Evolutionary conservation across 2,888 invertebrate species (phyloP), one percentile per base, ranked within the genome.

Genomic region (Boloria euphrosyne): DNA sequence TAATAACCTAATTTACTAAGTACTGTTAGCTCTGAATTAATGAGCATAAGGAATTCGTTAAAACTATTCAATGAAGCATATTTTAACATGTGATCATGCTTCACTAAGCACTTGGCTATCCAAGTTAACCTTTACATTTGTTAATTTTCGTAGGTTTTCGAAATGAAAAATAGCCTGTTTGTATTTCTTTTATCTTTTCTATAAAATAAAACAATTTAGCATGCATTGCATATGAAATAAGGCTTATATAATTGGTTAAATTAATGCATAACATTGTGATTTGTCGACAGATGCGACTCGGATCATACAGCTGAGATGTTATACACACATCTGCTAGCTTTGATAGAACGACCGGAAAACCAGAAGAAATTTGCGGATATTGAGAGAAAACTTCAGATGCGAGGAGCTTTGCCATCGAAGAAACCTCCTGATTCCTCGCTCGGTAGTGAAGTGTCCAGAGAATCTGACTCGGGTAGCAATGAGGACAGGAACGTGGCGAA

Each of bases 241-340:
- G 1, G 10, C 31, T 10, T 38, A 10, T 31, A 7, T 31, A 10
- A 38, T 10, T 10, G 10, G 3, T 38, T 38, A 38, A 38, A 38
- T 10, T 38, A 38, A 27, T n/a, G 6, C 3, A n/a, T 43, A 0
- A 18, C 7, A 44, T 46, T 16, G 22, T n/a, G 13, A 13, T 54
- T 77, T 10, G 50, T 65, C 68, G 46, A 69, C 89, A 92, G 92
- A 86, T 98, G 97, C 85, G 99, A 99, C 86, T 97, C 97, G 13
- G 95, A 97, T 72, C 96, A 97, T 81, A 99, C 98, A 18, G 98
- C 99, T 0, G 95, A 96, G 70, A 94, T 97, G 81, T 93, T 99
- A 67, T 96, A 96, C 81, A 94, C 95, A 13, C 98, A 98, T 79
- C 89, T 99, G 67, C 96, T 97, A 86, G 94, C 96, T 10, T 88